Evolutionary conservation across 2,113 vertebrate genomes (phyloP).

Genomic region (Axis porcinus): DNA sequence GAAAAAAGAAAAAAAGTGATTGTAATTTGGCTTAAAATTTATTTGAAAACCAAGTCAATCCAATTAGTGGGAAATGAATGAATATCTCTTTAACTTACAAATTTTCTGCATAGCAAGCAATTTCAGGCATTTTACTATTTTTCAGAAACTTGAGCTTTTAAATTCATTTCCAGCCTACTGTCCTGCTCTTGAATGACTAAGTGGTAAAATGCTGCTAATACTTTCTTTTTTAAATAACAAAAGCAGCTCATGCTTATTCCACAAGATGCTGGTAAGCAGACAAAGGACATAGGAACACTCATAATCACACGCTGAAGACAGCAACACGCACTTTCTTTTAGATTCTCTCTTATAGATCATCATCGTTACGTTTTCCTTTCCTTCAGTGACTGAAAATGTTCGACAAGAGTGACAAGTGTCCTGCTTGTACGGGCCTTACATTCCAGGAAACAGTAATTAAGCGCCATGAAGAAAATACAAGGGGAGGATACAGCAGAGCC

Average conservation of each 20-base stretch:
- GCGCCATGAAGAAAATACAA: background rate
- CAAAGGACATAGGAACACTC: background rate
- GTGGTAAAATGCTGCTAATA: background rate
- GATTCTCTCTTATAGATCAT: background rate
- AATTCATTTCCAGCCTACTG: background rate
- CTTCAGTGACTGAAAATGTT: background rate
- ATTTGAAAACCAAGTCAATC: background rate
- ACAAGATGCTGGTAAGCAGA: background rate
- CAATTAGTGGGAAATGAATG: background rate
- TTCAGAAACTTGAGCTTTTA: conserved; percentile 29
- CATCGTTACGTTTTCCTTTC: background rate
- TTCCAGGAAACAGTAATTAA: background rate
- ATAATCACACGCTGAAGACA: background rate
- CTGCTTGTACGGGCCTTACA: background rate
- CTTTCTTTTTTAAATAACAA: background rate
- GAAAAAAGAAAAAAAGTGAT: background rate
- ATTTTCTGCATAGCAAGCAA: background rate
- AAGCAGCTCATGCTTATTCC: background rate
- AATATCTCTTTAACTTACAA: background rate
- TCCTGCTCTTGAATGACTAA: background rate
- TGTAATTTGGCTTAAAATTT: background rate
- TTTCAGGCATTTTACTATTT: conserved; percentile 5
- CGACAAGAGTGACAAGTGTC: background rate
- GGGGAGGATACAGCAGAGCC: background rate
- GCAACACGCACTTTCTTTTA: background rate